Conservation (phyloP, 2,113 vertebrate genomes). For the Centrocercus urophasianus region DNA sequence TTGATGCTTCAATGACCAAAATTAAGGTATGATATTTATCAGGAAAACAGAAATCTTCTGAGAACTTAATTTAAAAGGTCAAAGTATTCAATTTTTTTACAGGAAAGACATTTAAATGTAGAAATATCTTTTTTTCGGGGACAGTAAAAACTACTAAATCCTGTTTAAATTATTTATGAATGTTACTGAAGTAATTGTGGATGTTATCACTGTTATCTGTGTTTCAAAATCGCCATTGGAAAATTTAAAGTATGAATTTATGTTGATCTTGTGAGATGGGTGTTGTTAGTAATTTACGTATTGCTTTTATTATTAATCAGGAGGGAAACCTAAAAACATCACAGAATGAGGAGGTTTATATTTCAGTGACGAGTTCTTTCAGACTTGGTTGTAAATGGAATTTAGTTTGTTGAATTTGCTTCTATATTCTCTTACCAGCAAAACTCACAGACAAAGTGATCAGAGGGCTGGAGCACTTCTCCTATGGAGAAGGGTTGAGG, state of each 20-base stretch:
- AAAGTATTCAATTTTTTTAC: not conserved
- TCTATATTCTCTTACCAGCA: not conserved
- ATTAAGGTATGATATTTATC: constrained; percentile 87
- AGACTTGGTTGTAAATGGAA: not conserved
- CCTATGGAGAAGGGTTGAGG: no score
- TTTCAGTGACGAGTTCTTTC: not conserved
- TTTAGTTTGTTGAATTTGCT: not conserved
- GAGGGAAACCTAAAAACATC: not conserved
- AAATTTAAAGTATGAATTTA: not conserved
- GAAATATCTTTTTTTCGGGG: not conserved
- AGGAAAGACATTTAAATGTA: not conserved
- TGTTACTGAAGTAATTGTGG: not conserved
- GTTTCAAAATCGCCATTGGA: not conserved
- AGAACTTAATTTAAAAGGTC: not conserved
- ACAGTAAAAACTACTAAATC: not conserved
- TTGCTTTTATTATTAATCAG: not conserved
- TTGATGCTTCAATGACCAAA: constrained; percentile 84
- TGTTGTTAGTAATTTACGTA: not conserved
- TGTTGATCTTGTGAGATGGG: not conserved
- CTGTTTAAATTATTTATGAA: not conserved
- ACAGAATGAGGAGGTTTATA: not conserved
- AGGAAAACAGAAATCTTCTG: not conserved
- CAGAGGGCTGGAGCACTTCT: no score
- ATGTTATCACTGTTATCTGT: not conserved
- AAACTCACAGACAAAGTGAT: not conserved